Conservation (phyloP, 2,113 vertebrate species). For the Elephas maximus region DNA sequence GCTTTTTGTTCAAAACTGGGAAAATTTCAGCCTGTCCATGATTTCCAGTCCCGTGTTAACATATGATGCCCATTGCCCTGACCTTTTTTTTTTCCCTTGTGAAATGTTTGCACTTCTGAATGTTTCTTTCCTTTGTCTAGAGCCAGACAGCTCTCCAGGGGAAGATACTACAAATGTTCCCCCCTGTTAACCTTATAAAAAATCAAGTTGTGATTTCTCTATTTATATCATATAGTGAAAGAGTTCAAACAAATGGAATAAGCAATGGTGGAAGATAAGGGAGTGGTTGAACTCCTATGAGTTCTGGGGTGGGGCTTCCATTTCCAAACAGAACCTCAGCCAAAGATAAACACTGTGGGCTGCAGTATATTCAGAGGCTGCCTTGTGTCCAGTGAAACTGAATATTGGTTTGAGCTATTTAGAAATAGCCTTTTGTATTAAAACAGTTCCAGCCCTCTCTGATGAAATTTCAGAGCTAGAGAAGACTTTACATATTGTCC, state of each 20-base stretch:
- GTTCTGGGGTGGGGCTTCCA: background rate
- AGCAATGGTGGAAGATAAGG: background rate
- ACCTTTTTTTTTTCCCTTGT: background rate
- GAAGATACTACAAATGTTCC: background rate
- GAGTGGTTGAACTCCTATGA: background rate
- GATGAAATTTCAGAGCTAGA: slow-evolving; percentile 25
- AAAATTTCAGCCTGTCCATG: background rate
- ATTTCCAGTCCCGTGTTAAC: background rate
- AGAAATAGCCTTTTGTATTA: background rate
- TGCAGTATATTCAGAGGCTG: background rate
- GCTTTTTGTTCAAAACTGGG: background rate
- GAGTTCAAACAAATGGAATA: background rate
- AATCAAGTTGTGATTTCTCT: slow-evolving; percentile 2
- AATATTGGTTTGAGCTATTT: background rate
- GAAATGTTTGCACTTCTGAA: slow-evolving; percentile 9
- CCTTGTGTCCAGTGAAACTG: background rate
- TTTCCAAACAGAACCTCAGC: background rate
- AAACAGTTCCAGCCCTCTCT: background rate
- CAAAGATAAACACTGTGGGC: background rate
- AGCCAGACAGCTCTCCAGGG: background rate
- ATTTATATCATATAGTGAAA: background rate
- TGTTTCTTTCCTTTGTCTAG: background rate
- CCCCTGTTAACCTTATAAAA: background rate
- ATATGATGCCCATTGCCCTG: background rate
- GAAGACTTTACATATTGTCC: background rate